Conservation (phyloP, 2,797 vertebrate genomes). For the Garrulus glandarius region DNA sequence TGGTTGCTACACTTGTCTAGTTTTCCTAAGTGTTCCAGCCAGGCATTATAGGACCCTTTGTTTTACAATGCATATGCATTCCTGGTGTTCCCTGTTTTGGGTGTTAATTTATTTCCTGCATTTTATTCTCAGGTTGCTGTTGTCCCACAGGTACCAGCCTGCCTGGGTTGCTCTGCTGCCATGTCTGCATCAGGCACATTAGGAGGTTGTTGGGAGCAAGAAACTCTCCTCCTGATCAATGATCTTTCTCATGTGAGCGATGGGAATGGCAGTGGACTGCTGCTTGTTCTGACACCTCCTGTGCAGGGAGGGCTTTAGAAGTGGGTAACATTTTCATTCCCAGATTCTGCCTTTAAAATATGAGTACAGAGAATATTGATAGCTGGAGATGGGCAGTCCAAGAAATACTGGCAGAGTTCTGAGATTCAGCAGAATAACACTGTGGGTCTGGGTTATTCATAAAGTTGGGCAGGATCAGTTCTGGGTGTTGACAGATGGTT, state of each 20-base stretch:
- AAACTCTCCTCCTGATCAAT: not conserved
- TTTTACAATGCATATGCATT: not conserved
- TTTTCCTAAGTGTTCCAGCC: not conserved
- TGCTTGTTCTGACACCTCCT: not conserved
- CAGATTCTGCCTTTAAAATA: not conserved
- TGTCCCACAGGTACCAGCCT: not conserved
- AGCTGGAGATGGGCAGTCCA: not conserved
- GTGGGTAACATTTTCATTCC: not conserved
- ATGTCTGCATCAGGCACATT: not conserved
- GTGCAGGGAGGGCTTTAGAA: not conserved
- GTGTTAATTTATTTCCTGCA: not conserved
- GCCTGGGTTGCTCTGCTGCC: not conserved
- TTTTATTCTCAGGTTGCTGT: not conserved
- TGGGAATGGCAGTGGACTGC: not conserved
- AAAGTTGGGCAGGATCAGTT: not conserved
- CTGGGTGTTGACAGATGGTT: not conserved
- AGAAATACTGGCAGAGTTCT: not conserved
- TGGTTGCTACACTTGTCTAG: not conserved
- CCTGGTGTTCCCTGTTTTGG: not conserved
- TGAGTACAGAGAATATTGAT: not conserved
- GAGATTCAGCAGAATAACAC: not conserved
- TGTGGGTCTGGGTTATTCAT: not conserved
- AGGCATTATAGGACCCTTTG: not conserved
- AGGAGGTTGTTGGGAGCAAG: not conserved
- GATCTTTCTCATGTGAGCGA: not conserved